phyloP scores from a whole-genome alignment of 2,888 invertebrate genomes.

The Ennomos erosarius region DNA sequence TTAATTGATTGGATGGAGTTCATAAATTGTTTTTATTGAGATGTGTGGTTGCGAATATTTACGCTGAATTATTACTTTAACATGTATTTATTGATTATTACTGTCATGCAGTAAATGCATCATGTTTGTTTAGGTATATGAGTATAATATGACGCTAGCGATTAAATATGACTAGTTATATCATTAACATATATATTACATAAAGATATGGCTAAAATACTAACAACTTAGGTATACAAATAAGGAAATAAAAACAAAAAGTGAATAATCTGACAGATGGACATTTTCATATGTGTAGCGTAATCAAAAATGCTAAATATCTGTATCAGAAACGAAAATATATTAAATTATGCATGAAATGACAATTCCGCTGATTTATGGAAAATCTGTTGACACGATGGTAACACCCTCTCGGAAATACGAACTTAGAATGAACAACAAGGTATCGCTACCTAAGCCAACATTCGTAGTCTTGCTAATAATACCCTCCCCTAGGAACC shows the following conservation, averaged over 20 bases:
- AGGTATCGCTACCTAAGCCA: conserved; percentile 72
- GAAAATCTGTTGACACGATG: conserved; percentile 64
- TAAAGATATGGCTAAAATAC: neutral
- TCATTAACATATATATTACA: neutral
- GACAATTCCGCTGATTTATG: conserved; percentile 51
- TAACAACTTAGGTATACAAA: too few relatives aligned
- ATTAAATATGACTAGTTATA: neutral
- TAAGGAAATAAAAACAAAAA: too few relatives aligned
- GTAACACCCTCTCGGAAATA: conserved; percentile 55
- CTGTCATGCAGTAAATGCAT: too few relatives aligned
- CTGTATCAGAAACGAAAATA: neutral
- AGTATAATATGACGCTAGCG: neutral
- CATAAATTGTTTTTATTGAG: conserved; percentile 27
- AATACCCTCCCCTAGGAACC: conserved; percentile 66
- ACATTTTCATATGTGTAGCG: too few relatives aligned
- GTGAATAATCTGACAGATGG: too few relatives aligned
- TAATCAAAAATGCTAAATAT: too few relatives aligned
- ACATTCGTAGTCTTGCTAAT: conserved; percentile 77
- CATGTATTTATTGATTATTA: too few relatives aligned
- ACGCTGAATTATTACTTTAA: conserved; percentile 5
- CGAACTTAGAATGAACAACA: conserved; percentile 69
- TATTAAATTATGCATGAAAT: conserved; percentile 3
- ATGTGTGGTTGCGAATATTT: conserved; percentile 28
- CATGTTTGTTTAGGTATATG: neutral
- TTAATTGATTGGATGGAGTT: conserved; percentile 33